Evolutionary conservation across 2,888 invertebrate genomes (phyloP).

Genomic region (Cepaea hortensis): DNA sequence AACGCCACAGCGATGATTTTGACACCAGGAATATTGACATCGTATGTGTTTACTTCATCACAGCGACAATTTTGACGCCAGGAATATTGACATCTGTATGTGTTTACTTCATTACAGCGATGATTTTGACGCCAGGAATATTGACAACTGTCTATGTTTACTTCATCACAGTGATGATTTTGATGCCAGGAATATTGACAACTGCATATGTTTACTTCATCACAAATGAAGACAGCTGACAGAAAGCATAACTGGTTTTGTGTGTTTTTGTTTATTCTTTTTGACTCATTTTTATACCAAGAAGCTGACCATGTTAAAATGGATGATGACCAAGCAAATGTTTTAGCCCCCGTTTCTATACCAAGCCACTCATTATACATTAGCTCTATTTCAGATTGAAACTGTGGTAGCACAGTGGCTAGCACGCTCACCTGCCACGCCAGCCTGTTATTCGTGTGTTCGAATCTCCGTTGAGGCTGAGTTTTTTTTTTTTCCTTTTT

Average conservation of each 20-base stretch:
- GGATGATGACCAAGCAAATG: no score
- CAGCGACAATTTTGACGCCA: slow-evolving; percentile 18
- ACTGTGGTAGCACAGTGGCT: no score
- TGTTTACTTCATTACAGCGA: slow-evolving; percentile 5
- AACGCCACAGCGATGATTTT: slow-evolving; percentile 40
- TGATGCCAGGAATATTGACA: not conserved
- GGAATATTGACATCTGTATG: not conserved
- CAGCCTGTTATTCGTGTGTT: no score
- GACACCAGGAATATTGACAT: not conserved
- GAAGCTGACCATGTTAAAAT: no score
- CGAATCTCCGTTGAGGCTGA: no score
- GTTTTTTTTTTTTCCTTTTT: no score
- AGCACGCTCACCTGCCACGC: no score
- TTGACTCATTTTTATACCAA: no score
- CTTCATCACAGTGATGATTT: slow-evolving; percentile 26
- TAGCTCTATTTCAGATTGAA: no score
- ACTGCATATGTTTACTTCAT: not conserved
- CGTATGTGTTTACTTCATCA: not conserved
- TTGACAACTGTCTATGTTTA: not conserved
- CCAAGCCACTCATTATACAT: no score
- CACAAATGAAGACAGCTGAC: not conserved
- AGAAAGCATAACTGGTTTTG: not conserved
- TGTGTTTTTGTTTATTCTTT: no score
- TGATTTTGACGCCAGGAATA: not conserved
- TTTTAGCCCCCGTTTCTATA: no score